Base-by-base conservation (phyloP, 2,113 vertebrate species). In the Ceratotherium simum region DNA sequence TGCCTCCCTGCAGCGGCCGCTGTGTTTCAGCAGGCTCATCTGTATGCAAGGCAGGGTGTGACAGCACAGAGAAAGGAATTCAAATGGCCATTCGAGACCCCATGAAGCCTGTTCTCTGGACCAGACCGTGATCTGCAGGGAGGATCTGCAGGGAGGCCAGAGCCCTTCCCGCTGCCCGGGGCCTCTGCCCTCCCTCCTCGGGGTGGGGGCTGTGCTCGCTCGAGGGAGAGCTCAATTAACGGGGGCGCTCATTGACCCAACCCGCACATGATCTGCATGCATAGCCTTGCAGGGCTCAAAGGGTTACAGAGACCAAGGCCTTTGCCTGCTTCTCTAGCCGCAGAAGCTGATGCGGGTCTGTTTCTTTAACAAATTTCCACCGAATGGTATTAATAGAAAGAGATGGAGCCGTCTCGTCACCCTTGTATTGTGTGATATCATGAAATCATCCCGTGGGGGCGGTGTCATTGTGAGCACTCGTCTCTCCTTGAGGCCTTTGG, bases 211-310 rank as follows among this genome's bases (percentile, higher is more conserved):
- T 13, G 39, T 73, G 82, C 82, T 98, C 95, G 96, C 98, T 98
- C 97, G 96, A 95, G 80, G 51, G 90, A 95, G 93, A 36, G 46
- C 91, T 78, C 58, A 7, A 64, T 81, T 97, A 81, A 65, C 23
- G 20, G 75, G 78, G 73, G 95, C 97, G 87, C 84, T 98, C 96
- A 95, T 90, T 25, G 95, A 97, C 12, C 5, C n/a, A 54, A 80
- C 94, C 84, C 0, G 0, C 20, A 7, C 73, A 5, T 31, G 72
- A 76, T 97, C 87, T 25, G 14, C 67, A 25, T 73, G 31, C 72
- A 33, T 3, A 36, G 81, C 58, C 60, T 86, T 70, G 39, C 64
- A 87, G 64, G 67, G 51, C 97, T 14, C 58, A 18, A 58, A 46
- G 78, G 86, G 64, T 84, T 21, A 64, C 56, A 17, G 39, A 83